Evolutionary conservation across 2,113 vertebrate species (phyloP), one percentile per base, ranked within the genome.

Genomic region (Theristicus caerulescens): DNA sequence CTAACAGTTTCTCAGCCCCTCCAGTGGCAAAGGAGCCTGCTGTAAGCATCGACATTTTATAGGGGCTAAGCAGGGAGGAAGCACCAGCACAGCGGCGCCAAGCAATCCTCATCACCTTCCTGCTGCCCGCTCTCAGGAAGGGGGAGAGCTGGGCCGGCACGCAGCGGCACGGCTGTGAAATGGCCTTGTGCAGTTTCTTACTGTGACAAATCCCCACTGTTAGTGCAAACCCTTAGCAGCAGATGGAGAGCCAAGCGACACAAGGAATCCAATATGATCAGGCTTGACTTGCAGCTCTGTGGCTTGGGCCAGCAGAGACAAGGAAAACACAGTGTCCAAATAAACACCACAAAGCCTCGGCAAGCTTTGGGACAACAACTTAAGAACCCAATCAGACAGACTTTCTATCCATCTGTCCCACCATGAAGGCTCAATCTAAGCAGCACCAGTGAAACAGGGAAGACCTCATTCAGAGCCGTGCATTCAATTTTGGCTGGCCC

Each of bases 11-110:
- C 8, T 25, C 79, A 84, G 89, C 58, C 19, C 20, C 25, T 62
- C 10, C 83, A 7, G 51, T 4, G 3, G 38, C 36, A 31, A 55
- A 44, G 38, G 11, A 80, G n/a, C 62, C 66, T n/a, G 29, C 59
- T 55, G 20, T 2, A 40, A 61, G 58, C 72, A 70, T 11, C 1
- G 1, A 10, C 3, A 13, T 64, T 87, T 54, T 34, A 14, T 2
- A 11, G 29, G 16, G 49, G 54, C 31, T n/a, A 4, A 76, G 67
- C 38, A 51, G 61, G 47, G 27, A 40, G 55, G 38, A 73, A 44
- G 31, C 34, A 52, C 10, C 20, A 38, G 54, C 2, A 6, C 18
- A 20, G 44, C 0, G 0, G 44, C 59, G 52, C 19, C n/a, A 49
- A 62, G 74, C 2, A 16, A 49, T 27, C 8, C 46, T 36, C 76